These are phyloP conservation scores for Acanthosepion pharaonis DNA, from an alignment of 2,888 invertebrate species.

Conservation along the genomic window DNA sequence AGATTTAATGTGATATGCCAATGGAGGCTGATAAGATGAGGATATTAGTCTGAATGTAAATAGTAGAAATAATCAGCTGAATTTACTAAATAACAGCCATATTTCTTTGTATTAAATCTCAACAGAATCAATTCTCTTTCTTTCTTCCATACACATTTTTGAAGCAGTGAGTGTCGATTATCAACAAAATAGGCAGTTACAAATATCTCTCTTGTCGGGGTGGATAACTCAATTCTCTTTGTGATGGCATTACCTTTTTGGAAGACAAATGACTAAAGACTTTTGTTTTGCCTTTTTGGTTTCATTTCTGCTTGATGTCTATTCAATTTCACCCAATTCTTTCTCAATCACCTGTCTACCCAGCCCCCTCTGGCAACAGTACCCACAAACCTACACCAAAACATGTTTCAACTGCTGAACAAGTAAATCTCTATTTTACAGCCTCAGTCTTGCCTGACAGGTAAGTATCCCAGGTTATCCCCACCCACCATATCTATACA, in stretches of 20 bases:
- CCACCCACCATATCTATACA: background rate
- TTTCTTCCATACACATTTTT: background rate
- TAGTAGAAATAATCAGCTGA: no score
- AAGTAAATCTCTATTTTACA: constrained; percentile 33
- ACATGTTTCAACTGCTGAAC: background rate
- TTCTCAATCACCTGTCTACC: background rate
- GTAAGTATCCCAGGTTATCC: background rate
- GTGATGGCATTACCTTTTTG: background rate
- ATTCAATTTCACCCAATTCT: background rate
- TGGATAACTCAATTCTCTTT: background rate
- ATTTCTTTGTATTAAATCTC: background rate
- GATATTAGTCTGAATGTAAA: no score
- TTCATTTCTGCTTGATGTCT: background rate
- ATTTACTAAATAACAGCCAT: no score
- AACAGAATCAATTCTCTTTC: background rate
- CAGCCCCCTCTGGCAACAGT: background rate
- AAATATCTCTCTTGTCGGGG: background rate
- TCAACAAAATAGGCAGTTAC: background rate
- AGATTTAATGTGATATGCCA: no score
- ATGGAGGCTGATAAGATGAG: no score
- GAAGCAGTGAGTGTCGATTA: background rate
- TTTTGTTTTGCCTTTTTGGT: background rate
- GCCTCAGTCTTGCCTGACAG: constrained; percentile 9
- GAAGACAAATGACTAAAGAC: constrained; percentile 9
- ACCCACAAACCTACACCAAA: background rate